Conservation (phyloP, 2,888 invertebrate species). For the Diogma glabrata region DNA sequence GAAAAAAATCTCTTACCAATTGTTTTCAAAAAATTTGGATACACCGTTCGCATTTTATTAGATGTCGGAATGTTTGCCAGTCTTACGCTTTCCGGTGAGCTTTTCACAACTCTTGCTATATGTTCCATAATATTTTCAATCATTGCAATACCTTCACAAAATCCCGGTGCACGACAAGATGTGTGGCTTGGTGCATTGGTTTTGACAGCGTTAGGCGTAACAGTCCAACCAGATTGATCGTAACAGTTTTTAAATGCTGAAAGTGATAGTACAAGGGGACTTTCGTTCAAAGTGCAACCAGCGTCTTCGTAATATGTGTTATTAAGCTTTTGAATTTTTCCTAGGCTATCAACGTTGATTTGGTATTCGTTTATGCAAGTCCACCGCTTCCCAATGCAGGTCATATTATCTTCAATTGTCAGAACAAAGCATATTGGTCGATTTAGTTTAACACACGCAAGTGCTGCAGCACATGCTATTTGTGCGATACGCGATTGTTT, state of each 20-base stretch:
- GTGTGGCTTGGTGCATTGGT: slow-evolving; percentile 55
- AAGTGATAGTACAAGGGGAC: slow-evolving; percentile 30
- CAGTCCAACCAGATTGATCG: slow-evolving; percentile 44
- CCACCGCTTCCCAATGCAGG: slow-evolving; percentile 45
- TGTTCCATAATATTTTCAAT: slow-evolving; percentile 56
- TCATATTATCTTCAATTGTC: slow-evolving; percentile 52
- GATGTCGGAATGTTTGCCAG: slow-evolving; percentile 41
- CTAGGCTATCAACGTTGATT: slow-evolving; percentile 47
- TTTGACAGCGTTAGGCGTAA: slow-evolving; percentile 38
- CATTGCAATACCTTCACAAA: slow-evolving; percentile 46
- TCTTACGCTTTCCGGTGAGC: slow-evolving; percentile 47
- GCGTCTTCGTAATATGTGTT: slow-evolving; percentile 41
- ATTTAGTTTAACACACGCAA: slow-evolving; percentile 47
- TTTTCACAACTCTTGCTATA: slow-evolving; percentile 42
- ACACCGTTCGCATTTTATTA: slow-evolving; percentile 32
- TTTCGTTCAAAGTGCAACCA: slow-evolving; percentile 42
- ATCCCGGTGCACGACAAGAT: slow-evolving; percentile 40
- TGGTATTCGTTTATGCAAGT: slow-evolving; percentile 44
- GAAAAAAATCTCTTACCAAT: no score
- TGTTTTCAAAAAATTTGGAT: slow-evolving; percentile 13
- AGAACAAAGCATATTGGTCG: slow-evolving; percentile 50
- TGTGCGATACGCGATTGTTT: slow-evolving; percentile 37
- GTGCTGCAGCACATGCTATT: slow-evolving; percentile 48
- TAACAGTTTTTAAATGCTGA: slow-evolving; percentile 44
- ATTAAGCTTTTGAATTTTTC: slow-evolving; percentile 52